These are phyloP conservation scores for Gopherus evgoodei DNA, from an alignment of 2,113 vertebrate species.

Conservation along the genomic window DNA sequence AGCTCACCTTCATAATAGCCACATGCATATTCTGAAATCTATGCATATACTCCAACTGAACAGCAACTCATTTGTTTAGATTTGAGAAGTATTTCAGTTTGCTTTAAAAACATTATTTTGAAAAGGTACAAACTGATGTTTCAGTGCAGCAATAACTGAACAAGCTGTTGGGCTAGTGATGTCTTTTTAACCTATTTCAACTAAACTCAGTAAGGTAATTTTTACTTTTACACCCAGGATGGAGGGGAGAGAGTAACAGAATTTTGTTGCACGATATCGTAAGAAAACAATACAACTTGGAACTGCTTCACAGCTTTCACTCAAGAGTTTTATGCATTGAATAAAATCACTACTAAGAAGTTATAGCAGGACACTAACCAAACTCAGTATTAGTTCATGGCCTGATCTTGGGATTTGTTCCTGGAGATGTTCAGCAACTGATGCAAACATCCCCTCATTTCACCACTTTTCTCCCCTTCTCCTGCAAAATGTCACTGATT, in stretches of 20 bases:
- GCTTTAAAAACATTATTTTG: neutral
- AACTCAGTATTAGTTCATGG: neutral
- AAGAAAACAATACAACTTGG: neutral
- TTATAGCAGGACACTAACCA: neutral
- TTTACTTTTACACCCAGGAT: neutral
- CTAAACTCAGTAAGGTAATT: neutral
- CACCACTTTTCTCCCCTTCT: neutral
- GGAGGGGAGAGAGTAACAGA: neutral
- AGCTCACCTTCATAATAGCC: neutral
- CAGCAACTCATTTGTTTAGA: neutral
- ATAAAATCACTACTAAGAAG: neutral
- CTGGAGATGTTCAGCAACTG: conserved; percentile 1
- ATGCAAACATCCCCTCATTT: neutral
- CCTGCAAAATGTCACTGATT: neutral
- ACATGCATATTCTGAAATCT: neutral
- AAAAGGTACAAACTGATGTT: conserved; percentile 24
- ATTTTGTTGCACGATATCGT: neutral
- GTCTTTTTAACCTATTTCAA: neutral
- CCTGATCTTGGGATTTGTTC: neutral
- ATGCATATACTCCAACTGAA: neutral
- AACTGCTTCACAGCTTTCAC: neutral
- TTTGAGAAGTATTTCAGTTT: neutral
- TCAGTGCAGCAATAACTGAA: neutral
- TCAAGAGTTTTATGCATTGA: neutral
- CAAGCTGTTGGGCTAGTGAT: neutral